Percentiles rank a stretch among this genome's conserved stretches.
These are phyloP conservation scores for Pherbina coryleti DNA, from an alignment of 2,888 invertebrate genomes.

Conservation along the genomic window DNA sequence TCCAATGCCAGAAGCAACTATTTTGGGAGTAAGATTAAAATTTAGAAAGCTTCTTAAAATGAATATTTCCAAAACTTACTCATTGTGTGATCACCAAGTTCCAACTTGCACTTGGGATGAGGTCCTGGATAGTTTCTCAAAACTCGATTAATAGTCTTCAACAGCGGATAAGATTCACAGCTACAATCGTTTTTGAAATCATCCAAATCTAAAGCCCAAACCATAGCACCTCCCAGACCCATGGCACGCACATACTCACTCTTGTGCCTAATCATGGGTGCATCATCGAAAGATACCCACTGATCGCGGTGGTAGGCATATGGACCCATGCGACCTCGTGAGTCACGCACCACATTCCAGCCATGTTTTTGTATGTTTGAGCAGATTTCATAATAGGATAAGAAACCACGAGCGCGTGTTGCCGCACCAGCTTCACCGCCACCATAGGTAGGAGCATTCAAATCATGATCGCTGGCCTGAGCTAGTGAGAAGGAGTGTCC, in stretches of 20 bases:
- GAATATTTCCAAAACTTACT: constrained; percentile 55
- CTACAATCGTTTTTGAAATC: constrained; percentile 86
- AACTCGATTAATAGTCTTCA: constrained; percentile 85
- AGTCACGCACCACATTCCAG: constrained; percentile 84
- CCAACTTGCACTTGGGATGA: constrained; percentile 76
- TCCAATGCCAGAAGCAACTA: constrained; percentile 52
- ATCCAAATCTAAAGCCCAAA: constrained; percentile 90
- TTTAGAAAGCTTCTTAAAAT: neutral
- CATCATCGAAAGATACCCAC: constrained; percentile 95
- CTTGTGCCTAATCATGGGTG: constrained; percentile 85
- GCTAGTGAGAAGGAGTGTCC: constrained; percentile 89
- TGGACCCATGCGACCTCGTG: constrained; percentile 86
- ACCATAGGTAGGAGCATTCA: constrained; percentile 85
- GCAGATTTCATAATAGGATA: constrained; percentile 92
- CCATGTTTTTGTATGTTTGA: constrained; percentile 80
- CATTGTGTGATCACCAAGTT: constrained; percentile 64
- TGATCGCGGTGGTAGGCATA: constrained; percentile 86
- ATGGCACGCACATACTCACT: constrained; percentile 84
- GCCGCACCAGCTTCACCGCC: constrained; percentile 91
- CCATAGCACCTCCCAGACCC: constrained; percentile 88
- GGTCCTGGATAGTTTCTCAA: constrained; percentile 77
- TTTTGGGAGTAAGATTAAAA: neutral
- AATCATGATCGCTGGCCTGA: constrained; percentile 74
- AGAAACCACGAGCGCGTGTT: constrained; percentile 87
- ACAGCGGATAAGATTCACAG: constrained; percentile 85